These are phyloP conservation scores for Epinephelus malabaricus DNA, from an alignment of 2,797 vertebrate genomes.

Conservation along the genomic window DNA sequence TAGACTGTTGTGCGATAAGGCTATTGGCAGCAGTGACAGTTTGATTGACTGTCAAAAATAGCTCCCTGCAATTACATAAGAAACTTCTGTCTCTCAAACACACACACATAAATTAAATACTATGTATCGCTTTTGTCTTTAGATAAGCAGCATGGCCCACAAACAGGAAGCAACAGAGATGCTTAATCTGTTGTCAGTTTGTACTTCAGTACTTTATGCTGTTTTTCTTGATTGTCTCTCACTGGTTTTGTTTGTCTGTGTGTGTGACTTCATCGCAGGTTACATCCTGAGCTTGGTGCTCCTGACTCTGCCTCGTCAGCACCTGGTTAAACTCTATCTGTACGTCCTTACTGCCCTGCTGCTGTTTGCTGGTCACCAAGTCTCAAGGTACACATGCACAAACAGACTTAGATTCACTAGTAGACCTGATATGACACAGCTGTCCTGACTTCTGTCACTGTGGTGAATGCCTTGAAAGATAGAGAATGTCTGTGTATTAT, in stretches of 20 bases:
- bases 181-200: background rate
- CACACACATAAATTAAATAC: too few species aligned
- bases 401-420: background rate
- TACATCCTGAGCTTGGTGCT: slow-evolving; percentile 98
- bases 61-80: slow-evolving; percentile 29
- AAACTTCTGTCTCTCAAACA: slow-evolving; percentile 14
- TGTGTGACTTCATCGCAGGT: slow-evolving; percentile 83
- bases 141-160: too few species aligned
- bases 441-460: background rate
- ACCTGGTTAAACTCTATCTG: slow-evolving; percentile 97
- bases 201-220: background rate
- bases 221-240: background rate
- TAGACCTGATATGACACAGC: background rate
- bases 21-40: slow-evolving; percentile 26
- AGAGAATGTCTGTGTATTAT: background rate
- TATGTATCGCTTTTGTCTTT: too few species aligned
- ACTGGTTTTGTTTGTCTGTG: background rate
- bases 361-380: slow-evolving; percentile 97
- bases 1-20: slow-evolving; percentile 13
- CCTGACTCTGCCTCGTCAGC: slow-evolving; percentile 96
- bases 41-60: slow-evolving; percentile 42
- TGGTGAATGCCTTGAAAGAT: background rate
- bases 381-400: slow-evolving; percentile 90
- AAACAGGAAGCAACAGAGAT: background rate
- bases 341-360: slow-evolving; percentile 96